Evolutionary conservation across 2,888 invertebrate species (phyloP), one percentile per base, ranked within the genome.

Genomic region (Caenorhabditis sp.): DNA sequence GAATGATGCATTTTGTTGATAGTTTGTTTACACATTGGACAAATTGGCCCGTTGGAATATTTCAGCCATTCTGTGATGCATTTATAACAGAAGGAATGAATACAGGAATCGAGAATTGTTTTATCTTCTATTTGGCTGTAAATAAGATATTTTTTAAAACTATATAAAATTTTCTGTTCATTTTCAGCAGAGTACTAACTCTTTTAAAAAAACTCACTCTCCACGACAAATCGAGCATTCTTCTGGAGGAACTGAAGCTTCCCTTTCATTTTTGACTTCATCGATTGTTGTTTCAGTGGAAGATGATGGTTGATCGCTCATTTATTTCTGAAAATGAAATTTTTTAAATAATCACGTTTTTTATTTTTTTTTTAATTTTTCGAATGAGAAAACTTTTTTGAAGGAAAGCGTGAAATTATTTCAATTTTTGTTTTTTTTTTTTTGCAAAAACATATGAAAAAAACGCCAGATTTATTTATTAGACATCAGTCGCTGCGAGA

Each of bases 31-130:
- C 74, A 74, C 63, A 74, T 62, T 1, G 74, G 74, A 31, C 74
- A 74, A 14, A 66, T 65, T 12, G 49, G 62, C 1, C 66, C 63
- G 10, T 62, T 26, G 1, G 66, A 66, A 14, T 62, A 58, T 1
- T 51, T 62, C 5, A 75, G 21, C 78, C 78, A 78, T 27, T 62
- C 64, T 1, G 53, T 21, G 23, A 78, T 76, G 54, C 78, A 78
- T 0, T 65, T 59, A 51, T 65, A 73, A 58, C 78, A 78, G 54
- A 78, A 78, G 3, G 50, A 43, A 55, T 78, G 78, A 21, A 43
- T 12, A 54, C 78, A 78, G 14, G 65, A 62, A 55, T 66, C 67
- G n/a, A 78, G 65, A 1, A 23, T 10, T 1, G 70, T 62, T 24
- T 36, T 36, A 23, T 70, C 64, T 0, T 24, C 58, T 3, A 69